Base-by-base conservation (phyloP, 2,888 invertebrate genomes). In the Buathra laborator region DNA sequence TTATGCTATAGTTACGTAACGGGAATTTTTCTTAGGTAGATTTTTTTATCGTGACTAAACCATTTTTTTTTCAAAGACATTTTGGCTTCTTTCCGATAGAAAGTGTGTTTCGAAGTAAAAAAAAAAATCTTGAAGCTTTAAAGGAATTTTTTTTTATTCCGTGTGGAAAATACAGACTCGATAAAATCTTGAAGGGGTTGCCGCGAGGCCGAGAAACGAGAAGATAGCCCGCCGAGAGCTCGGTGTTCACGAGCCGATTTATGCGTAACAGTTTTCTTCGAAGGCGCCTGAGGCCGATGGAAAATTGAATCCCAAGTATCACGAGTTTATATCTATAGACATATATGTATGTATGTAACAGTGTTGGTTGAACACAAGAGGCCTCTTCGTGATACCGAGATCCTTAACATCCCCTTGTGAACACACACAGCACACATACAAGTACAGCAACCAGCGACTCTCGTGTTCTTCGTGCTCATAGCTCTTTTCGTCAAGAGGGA, bases 231-330 rank as follows among this genome's bases (percentile, higher is more conserved):
- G 29, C 32, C 56, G 37, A 62, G 78, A 53, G 66, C 43, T 19
- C 24, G 44, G 43, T 43, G 68, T 82, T 74, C 32, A 62, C 48
- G 68, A 68, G 68, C 59, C 68, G 81, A 81, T 75, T 81, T 70
- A 70, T 59, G 62, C 70, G 68, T 72, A 74, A 59, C 74, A 51
- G 48, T 51, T 79, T 62, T 43, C 74, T 16, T 44, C 71, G 71
- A 76, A 37, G 37, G 46, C 51, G 66, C 84, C 48, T 56, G 79
- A 66, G 82, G 85, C 79, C 24, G 68, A 44, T 66, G 56, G 70
- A 71, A 83, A 71, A 85, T 85, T 75, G 79, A 85, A 85, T 85
- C 70, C 68, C 64, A 70, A 85, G 75, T 74, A 79, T 83, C 74
- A 19, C 62, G 32, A 43, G 64, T 53, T 59, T 12, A 59, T 44